These are phyloP conservation scores for Cynoglossus semilaevis DNA, from an alignment of 2,113 vertebrate genomes.

Conservation along the genomic window DNA sequence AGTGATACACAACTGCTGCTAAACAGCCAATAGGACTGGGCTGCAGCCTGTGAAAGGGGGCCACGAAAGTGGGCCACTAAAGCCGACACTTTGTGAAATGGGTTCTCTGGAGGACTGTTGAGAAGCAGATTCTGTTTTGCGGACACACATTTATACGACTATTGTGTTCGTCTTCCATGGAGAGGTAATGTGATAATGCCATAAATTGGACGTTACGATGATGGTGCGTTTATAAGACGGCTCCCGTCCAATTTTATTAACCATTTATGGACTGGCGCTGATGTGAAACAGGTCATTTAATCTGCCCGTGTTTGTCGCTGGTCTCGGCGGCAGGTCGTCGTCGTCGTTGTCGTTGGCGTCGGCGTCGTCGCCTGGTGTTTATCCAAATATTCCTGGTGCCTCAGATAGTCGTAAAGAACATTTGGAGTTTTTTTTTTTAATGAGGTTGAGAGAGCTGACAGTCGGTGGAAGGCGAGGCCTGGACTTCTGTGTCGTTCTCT, in stretches of 20 bases:
- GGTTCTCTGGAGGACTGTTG: conserved; percentile 22
- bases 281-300: conserved; percentile 54
- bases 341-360: not conserved
- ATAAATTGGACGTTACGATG: conserved; percentile 50
- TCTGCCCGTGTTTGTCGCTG: conserved; percentile 42
- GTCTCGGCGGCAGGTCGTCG: conserved; percentile 40
- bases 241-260: conserved; percentile 56
- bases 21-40: conserved; percentile 16
- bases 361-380: no score
- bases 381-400: no score
- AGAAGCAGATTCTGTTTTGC: conserved; percentile 54
- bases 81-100: conserved; percentile 37
- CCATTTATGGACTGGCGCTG: conserved; percentile 43
- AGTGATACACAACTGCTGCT: conserved; percentile 24
- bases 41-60: conserved; percentile 9
- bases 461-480: no score
- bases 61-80: conserved; percentile 23
- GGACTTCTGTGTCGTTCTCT: no score
- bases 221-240: conserved; percentile 28
- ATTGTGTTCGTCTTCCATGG: conserved; percentile 42
- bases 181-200: conserved; percentile 40
- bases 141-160: conserved; percentile 35
- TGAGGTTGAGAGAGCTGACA: no score
- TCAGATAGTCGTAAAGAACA: no score
- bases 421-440: no score